These are phyloP conservation scores for Bradypodion pumilum DNA, from an alignment of 2,797 vertebrate species.

Conservation along the genomic window DNA sequence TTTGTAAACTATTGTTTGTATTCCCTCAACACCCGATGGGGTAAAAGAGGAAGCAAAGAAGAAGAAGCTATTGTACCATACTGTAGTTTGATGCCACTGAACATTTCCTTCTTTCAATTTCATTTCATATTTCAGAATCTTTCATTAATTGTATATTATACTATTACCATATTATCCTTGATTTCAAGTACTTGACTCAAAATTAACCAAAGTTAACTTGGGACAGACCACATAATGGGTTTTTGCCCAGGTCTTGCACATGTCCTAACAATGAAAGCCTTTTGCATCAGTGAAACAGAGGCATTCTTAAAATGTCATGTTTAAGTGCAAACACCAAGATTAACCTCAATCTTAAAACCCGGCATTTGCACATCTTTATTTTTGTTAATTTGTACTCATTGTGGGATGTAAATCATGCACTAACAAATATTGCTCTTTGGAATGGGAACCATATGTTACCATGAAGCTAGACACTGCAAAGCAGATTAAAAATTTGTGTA, in stretches of 20 bases:
- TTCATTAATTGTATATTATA: not conserved
- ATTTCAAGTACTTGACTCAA: too few relatives aligned
- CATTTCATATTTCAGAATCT: not conserved
- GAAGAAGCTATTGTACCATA: too few relatives aligned
- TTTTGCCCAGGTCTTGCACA: not conserved
- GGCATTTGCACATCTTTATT: not conserved
- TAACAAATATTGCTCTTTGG: conserved; percentile 9
- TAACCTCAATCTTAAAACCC: too few relatives aligned
- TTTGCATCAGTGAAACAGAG: not conserved
- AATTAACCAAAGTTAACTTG: too few relatives aligned
- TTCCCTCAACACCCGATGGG: too few relatives aligned
- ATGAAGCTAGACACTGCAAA: not conserved
- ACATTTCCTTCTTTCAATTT: not conserved
- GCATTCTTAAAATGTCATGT: not conserved
- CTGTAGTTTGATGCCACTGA: not conserved
- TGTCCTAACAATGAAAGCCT: not conserved
- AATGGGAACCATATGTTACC: not conserved
- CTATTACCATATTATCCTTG: too few relatives aligned
- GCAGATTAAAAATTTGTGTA: not conserved
- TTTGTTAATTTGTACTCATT: not conserved
- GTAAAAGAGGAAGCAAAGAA: too few relatives aligned
- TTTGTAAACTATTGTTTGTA: too few relatives aligned
- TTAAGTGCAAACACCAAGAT: too few relatives aligned
- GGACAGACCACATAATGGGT: conserved; percentile 16
- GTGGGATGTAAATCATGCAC: not conserved